A percentile compares a stretch with the other conserved stretches of the same genome.
Conservation (phyloP, 2,888 invertebrate species). For the Eupithecia centaureata region DNA sequence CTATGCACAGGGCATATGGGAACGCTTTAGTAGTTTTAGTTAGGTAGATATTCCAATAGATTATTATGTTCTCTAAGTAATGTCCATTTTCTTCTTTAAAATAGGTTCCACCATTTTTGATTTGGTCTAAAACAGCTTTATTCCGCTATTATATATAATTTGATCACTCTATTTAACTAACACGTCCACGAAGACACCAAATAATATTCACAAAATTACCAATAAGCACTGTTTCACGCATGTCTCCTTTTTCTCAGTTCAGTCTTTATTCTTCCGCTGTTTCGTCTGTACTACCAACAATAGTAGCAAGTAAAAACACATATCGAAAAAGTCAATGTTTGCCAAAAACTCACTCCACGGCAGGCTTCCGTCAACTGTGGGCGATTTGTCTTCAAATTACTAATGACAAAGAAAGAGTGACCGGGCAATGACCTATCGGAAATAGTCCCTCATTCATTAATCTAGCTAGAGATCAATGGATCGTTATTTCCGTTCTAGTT, state of each 20-base stretch:
- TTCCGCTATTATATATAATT: background rate
- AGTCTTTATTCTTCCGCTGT: conserved; percentile 64
- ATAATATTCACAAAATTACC: conserved; percentile 61
- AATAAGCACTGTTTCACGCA: conserved; percentile 71
- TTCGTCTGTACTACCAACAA: conserved; percentile 65
- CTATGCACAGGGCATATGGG: background rate
- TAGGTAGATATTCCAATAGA: too few relatives aligned
- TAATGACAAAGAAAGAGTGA: conserved; percentile 53
- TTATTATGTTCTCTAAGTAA: background rate
- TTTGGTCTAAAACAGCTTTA: background rate
- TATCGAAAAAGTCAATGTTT: conserved; percentile 59
- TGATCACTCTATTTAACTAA: background rate
- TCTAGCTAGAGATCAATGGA: conserved; percentile 53
- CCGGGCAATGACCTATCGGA: conserved; percentile 61
- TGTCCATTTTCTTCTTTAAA: background rate
- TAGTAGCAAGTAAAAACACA: conserved; percentile 63
- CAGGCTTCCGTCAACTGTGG: conserved; percentile 59
- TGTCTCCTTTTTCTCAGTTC: conserved; percentile 50
- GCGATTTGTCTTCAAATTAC: conserved; percentile 51
- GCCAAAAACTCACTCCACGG: conserved; percentile 75
- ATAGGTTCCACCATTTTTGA: background rate
- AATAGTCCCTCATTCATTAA: conserved; percentile 59
- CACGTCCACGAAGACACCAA: background rate
- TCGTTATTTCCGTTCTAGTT: conserved; percentile 49
- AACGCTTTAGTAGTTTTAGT: background rate